Evolutionary conservation across 2,797 vertebrate genomes (phyloP).

Genomic region (Tamandua tetradactyla): DNA sequence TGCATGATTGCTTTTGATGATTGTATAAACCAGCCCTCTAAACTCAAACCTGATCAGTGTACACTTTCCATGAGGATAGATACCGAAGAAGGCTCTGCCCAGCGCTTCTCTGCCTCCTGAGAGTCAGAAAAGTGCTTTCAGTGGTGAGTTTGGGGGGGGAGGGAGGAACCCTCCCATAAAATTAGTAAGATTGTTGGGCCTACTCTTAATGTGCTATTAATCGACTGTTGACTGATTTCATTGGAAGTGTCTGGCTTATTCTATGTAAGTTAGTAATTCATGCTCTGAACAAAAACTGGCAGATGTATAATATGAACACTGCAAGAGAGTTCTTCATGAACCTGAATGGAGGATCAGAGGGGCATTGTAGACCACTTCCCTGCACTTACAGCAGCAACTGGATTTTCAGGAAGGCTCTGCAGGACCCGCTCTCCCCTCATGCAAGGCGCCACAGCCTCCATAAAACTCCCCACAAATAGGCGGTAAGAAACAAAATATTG

Average conservation of each 20-base stretch:
- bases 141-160: neutral
- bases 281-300: neutral
- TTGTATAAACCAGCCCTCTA: slow-evolving; percentile 33
- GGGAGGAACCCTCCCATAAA: neutral
- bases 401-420: neutral
- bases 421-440: neutral
- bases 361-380: neutral
- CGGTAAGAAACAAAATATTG: neutral
- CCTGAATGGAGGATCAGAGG: accelerated
- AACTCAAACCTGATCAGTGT: neutral
- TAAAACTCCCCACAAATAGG: neutral
- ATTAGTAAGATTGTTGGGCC: neutral
- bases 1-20: slow-evolving; percentile 23
- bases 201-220: neutral
- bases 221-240: neutral
- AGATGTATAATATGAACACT: neutral
- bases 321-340: neutral
- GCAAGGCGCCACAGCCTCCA: neutral
- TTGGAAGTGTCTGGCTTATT: neutral
- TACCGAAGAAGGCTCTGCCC: neutral
- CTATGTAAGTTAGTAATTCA: neutral
- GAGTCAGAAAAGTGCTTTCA: neutral
- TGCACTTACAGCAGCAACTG: neutral
- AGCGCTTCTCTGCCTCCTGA: neutral
- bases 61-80: neutral